phyloP scores from a whole-genome alignment of 2,113 vertebrate genomes.

The Onychostruthus taczanowskii region DNA sequence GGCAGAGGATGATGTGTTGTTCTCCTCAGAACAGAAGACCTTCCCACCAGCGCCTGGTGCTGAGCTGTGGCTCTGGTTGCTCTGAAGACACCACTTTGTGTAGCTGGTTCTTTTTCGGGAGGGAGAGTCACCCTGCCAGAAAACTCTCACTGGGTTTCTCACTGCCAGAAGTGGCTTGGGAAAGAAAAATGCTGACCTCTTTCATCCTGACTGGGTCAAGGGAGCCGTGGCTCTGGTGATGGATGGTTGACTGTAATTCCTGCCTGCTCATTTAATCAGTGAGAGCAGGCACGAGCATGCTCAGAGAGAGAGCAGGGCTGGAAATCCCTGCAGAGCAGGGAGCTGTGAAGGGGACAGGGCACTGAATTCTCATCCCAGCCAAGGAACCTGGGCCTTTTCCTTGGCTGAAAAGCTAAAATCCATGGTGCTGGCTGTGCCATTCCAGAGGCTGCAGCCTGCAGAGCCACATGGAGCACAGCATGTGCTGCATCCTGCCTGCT shows the following conservation, averaged over 20 bases:
- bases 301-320: background rate
- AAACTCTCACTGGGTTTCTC: background rate
- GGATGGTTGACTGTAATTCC: conserved; percentile 43
- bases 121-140: background rate
- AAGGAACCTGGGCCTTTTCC: background rate
- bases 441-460: conserved; percentile 9
- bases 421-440: background rate
- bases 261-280: conserved; percentile 27
- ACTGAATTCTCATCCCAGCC: background rate
- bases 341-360: background rate
- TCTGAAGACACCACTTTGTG: background rate
- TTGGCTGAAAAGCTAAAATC: background rate
- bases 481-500: background rate
- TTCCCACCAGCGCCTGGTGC: background rate
- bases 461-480: background rate
- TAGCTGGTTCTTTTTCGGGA: background rate
- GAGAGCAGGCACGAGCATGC: background rate
- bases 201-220: conserved; percentile 9
- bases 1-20: background rate
- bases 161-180: background rate
- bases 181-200: background rate
- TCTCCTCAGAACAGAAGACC: background rate
- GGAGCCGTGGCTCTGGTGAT: background rate
- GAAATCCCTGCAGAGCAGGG: background rate
- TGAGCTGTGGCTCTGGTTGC: background rate